Base-by-base conservation (phyloP, 1,140 invertebrate genomes). In the Pemphigus obesinymphae region DNA sequence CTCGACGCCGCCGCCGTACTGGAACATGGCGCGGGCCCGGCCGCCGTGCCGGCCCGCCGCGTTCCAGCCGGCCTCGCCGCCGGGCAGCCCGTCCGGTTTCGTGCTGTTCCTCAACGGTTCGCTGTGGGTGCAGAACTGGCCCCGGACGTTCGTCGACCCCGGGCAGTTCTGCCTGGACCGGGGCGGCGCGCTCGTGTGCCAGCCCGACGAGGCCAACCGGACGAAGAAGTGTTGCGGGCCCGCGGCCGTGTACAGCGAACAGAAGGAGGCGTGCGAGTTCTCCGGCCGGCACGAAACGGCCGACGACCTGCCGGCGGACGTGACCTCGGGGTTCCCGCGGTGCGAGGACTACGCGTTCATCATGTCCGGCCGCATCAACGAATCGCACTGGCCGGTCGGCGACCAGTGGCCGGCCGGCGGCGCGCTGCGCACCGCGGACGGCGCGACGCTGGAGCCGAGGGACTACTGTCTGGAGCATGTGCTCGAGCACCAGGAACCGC, bases 381-480 rank as follows among this genome's bases (percentile, higher is more conserved):
- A 88, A 43, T 83, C 82, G 3, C 83, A 85, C 82, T 82, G 73
- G 76, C 66, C 66, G 91, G 53, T 61, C 55, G 58, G 7, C 84
- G 72, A 58, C 87, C 87, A 43, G 89, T 90, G 5, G 85, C 89
- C 40, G 89, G 88, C 0, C 86, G 70, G 70, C 82, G 82, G 13
- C 82, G 84, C 82, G 82, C 63, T 68, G 55, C 76, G 92, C 43
- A 84, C 85, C 23, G 85, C 86, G 26, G 88, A 89, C 85, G 90
- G 90, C 3, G 87, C 86, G 73, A 85, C 90, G 80, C 84, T 83
- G 80, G 84, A 88, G 34, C 84, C 80, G 50, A 86, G 84, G 68
- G 85, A 88, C 80, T 92, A 90, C 86, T 93, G 92, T 85, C 86
- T 92, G 82, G 92, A 92, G 84, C 87, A 87, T 63, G 86, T 90